A percentile compares a stretch with the other conserved stretches of the same genome.
These are phyloP conservation scores for Linnaemya vulpina DNA, from an alignment of 2,888 invertebrate genomes.

Conservation along the genomic window DNA sequence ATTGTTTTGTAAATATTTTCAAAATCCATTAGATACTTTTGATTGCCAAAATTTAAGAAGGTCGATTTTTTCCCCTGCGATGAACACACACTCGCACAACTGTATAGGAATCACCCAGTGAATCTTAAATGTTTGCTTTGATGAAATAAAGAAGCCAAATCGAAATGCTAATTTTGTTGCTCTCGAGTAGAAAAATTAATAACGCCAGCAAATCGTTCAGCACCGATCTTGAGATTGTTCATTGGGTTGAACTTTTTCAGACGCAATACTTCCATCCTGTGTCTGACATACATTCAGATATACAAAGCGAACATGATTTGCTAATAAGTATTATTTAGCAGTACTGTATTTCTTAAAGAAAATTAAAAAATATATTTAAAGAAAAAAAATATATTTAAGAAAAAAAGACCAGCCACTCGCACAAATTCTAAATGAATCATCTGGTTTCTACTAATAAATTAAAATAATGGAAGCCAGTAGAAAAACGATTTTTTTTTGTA, in stretches of 20 bases:
- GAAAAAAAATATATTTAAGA: conserved; percentile 23
- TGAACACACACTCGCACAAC: background rate
- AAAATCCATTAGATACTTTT: conserved; percentile 54
- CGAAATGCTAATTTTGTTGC: too few species aligned
- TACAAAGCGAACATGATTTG: conserved; percentile 21
- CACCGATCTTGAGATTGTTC: conserved; percentile 13
- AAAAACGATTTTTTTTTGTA: conserved; percentile 37
- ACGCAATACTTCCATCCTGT: conserved; percentile 9
- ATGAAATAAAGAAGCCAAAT: too few species aligned
- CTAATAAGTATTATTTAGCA: conserved; percentile 35
- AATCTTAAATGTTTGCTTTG: background rate
- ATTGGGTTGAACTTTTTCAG: conserved; percentile 2
- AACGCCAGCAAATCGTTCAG: too few species aligned
- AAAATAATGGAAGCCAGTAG: conserved; percentile 51
- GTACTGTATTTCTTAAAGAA: conserved; percentile 41
- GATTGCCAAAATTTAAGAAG: conserved; percentile 56
- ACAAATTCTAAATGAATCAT: conserved; percentile 62
- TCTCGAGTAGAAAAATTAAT: too few species aligned
- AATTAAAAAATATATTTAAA: conserved; percentile 14
- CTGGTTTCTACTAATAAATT: conserved; percentile 49
- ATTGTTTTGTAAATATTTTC: conserved; percentile 39
- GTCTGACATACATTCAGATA: conserved; percentile 21
- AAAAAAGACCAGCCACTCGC: conserved; percentile 35
- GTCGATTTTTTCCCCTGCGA: conserved; percentile 33
- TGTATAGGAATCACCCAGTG: background rate